These are phyloP conservation scores for Ferdinandea cuprea DNA, from an alignment of 2,888 invertebrate genomes.

Conservation along the genomic window DNA sequence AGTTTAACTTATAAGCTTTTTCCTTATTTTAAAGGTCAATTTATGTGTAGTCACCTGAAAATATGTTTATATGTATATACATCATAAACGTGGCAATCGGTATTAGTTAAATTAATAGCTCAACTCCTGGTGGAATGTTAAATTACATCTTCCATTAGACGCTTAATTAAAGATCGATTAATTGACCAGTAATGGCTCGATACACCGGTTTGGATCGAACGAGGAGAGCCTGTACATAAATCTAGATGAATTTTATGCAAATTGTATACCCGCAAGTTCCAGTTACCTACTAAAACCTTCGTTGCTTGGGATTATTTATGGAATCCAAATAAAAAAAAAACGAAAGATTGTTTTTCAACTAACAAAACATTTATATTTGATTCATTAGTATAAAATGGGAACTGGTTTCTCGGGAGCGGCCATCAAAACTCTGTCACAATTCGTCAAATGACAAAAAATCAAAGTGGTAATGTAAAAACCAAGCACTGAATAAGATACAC, in stretches of 20 bases:
- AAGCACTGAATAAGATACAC: not conserved
- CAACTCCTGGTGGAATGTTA: constrained; percentile 29
- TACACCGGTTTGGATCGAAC: constrained; percentile 34
- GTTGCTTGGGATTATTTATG: constrained; percentile 51
- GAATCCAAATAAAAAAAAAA: too few species aligned
- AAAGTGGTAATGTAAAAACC: constrained; percentile 8
- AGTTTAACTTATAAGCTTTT: constrained; percentile 40
- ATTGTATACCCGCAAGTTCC: constrained; percentile 14
- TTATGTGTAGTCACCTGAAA: constrained; percentile 55
- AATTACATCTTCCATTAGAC: constrained; percentile 53
- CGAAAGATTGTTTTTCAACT: constrained; percentile 23
- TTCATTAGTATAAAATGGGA: constrained; percentile 18
- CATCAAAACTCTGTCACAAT: constrained; percentile 21
- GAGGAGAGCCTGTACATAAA: not conserved
- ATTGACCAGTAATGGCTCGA: constrained; percentile 48
- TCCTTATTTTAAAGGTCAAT: constrained; percentile 36
- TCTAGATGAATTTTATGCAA: constrained; percentile 43
- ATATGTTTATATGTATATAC: too few species aligned
- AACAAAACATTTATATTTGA: constrained; percentile 12
- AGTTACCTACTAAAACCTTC: constrained; percentile 2
- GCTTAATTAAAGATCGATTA: constrained; percentile 68
- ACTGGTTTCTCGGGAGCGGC: constrained; percentile 35
- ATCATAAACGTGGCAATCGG: constrained; percentile 43
- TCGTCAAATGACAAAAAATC: constrained; percentile 15
- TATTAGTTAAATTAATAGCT: constrained; percentile 39